Evolutionary conservation across 2,797 vertebrate genomes (phyloP), one percentile per base, ranked within the genome.

Genomic region (Danio aesculapii): DNA sequence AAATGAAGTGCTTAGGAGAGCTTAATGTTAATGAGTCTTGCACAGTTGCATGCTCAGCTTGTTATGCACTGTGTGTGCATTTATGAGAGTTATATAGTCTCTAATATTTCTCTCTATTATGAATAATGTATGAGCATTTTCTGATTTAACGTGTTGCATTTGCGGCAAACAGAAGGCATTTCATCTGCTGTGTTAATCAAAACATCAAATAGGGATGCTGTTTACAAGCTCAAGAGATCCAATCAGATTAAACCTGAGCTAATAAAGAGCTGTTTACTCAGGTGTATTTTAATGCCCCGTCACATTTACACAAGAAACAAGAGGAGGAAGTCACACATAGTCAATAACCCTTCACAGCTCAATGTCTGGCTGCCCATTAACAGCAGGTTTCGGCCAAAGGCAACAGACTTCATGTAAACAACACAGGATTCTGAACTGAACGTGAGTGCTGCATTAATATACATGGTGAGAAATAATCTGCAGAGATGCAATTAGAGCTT

Each of bases 271-370:
- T n/a, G 63, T 58, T 77, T 67, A 39, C 75, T 49, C 14, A 5
- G 63, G 75, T 68, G 52, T 17, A 6, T 17, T 64, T 77, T 39
- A 67, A 77, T 8, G 52, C n/a, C 63, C 50, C 4, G 9, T 39
- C 52, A 47, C 47, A 19, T 53, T 53, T 76, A 64, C 49, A 44
- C 11, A 11, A 19, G 49, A 63, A 55, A 66, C 21, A 66, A 57
- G 52, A 47, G 43, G 43, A 77, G 75, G 63, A 77, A 47, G 75
- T 77, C 75, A 49, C 75, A 77, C 43, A 6, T 68, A 13, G 13
- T 5, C 62, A 46, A 46, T 57, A 67, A 46, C 7, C 11, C 0
- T 57, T 77, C 52, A 47, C 75, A 67, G 19, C 50, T 57, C 43
- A 19, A n/a, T n/a, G 50, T 8, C 30, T 66, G 52, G 9, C 8